A percentile compares a stretch with the other conserved stretches of the same genome.
Evolutionary conservation across 2,797 vertebrate species (phyloP).

Genomic region (Hafferia zeledoni): DNA sequence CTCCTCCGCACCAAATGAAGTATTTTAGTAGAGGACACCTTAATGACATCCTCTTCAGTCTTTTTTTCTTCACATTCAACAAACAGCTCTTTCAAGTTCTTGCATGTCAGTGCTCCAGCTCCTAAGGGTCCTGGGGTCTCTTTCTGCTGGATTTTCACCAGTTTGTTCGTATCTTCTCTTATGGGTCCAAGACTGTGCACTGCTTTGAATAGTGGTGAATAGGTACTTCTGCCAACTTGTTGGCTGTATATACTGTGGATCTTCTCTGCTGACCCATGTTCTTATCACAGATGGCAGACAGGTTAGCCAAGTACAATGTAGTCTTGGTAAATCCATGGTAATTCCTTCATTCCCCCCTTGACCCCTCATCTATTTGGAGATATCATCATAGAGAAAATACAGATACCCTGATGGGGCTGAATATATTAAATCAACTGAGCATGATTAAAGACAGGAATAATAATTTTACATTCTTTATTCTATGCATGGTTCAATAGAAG

Average conservation of each 20-base stretch:
- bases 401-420: neutral
- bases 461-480: neutral
- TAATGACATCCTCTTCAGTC: neutral
- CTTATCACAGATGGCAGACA: neutral
- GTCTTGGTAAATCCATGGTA: neutral
- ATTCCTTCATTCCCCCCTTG: neutral
- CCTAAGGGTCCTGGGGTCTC: neutral
- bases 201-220: neutral
- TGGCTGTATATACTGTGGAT: neutral
- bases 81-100: neutral
- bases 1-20: neutral
- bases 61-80: neutral
- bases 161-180: neutral
- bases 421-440: neutral
- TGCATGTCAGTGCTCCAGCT: neutral
- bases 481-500: neutral
- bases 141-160: neutral
- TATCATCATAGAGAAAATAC: neutral
- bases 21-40: neutral
- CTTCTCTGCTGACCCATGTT: neutral
- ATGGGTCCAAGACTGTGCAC: neutral
- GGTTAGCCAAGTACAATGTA: neutral
- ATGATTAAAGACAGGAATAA: neutral
- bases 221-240: neutral
- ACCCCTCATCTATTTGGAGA: neutral